A percentile compares a stretch with the other conserved stretches of the same genome.
Conservation (phyloP, 2,797 vertebrate species). For the Carcharodon carcharias region DNA sequence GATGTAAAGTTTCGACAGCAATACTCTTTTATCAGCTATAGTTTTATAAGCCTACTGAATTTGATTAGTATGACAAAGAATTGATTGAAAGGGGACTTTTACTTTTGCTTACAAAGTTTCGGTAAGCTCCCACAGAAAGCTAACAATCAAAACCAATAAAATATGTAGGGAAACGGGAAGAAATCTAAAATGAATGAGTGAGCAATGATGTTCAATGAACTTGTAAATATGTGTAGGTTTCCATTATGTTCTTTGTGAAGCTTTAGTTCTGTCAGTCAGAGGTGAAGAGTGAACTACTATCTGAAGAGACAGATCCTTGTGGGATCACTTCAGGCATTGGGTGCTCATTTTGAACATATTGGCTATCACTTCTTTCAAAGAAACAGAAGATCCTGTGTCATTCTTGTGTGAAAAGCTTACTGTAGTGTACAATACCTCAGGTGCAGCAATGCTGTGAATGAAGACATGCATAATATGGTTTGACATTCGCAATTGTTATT, state of each 20-base stretch:
- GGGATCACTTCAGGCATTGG: not conserved
- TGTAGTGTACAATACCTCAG: not conserved
- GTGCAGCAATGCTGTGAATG: not conserved
- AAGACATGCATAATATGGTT: not conserved
- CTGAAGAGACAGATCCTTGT: slow-evolving; percentile 14
- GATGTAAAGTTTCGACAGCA: too few species aligned
- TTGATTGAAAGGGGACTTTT: not conserved
- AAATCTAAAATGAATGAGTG: not conserved
- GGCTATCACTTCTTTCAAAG: not conserved
- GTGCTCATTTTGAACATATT: slow-evolving; percentile 26
- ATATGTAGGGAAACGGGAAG: not conserved
- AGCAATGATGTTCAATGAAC: not conserved
- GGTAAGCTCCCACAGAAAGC: not conserved
- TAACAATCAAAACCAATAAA: not conserved
- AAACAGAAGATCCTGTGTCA: not conserved
- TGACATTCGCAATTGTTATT: slow-evolving; percentile 12
- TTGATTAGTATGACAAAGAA: not conserved
- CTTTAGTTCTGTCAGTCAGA: slow-evolving; percentile 22
- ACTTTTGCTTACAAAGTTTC: not conserved
- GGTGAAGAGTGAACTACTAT: not conserved
- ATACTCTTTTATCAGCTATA: not conserved
- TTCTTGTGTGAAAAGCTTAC: slow-evolving; percentile 30
- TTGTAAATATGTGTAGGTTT: not conserved
- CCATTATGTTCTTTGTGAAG: not conserved
- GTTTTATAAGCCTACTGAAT: slow-evolving; percentile 9